A percentile compares a stretch with the other conserved stretches of the same genome.
Evolutionary conservation across 2,113 vertebrate species (phyloP).

Genomic region (Echinops telfairi): DNA sequence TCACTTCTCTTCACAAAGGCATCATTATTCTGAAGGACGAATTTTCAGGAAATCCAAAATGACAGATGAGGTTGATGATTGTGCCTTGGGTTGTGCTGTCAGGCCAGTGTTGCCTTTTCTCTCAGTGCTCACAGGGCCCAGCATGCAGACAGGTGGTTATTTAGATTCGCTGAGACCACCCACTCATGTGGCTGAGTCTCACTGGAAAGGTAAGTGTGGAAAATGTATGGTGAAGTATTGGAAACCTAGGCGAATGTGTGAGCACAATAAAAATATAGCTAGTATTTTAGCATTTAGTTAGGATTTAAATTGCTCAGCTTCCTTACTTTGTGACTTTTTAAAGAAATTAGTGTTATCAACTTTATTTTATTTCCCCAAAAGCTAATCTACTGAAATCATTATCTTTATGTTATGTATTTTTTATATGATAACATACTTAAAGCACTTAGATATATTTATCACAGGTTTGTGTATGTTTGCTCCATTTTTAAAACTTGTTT

Average conservation of each 20-base stretch:
- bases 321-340: constrained; percentile 5
- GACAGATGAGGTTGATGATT: not conserved
- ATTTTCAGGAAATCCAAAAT: constrained; percentile 54
- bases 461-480: constrained; percentile 11
- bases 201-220: not conserved
- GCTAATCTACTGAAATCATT: constrained; percentile 13
- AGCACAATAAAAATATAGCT: not conserved
- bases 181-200: constrained; percentile 13
- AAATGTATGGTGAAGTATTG: not conserved
- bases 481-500: constrained; percentile 50
- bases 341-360: constrained; percentile 9
- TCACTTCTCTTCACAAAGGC: constrained; percentile 65
- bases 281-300: not conserved
- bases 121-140: not conserved
- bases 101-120: not conserved
- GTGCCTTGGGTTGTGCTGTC: not conserved
- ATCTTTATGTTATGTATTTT: constrained; percentile 1
- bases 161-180: not conserved
- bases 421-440: not conserved
- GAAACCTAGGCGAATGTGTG: constrained; percentile 2
- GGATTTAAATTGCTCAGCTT: constrained; percentile 1
- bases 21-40: constrained; percentile 7
- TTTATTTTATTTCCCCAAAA: constrained; percentile 60
- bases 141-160: not conserved
- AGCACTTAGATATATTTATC: constrained; percentile 26